Percentiles rank a stretch among this genome's conserved stretches.
phyloP scores from a whole-genome alignment of 2,113 vertebrate species.

The Polyodon spathula region DNA sequence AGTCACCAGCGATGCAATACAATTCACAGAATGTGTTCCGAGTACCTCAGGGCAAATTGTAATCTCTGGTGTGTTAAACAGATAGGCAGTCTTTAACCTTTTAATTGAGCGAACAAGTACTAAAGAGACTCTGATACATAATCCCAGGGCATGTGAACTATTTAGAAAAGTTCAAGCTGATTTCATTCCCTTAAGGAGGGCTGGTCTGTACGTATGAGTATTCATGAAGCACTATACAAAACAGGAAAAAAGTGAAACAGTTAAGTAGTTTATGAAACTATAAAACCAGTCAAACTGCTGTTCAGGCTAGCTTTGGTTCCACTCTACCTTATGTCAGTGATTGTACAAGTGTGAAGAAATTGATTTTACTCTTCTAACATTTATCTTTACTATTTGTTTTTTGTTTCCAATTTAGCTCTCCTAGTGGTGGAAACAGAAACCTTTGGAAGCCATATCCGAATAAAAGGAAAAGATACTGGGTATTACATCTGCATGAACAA shows the following conservation, averaged over 20 bases:
- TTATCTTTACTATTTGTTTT: background rate
- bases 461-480: constrained; percentile 67
- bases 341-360: too few relatives aligned
- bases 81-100: constrained; percentile 67
- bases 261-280: background rate
- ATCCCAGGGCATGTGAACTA: constrained; percentile 56
- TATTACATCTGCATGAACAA: constrained; percentile 71
- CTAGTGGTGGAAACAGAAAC: constrained; percentile 67
- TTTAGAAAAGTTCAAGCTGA: constrained; percentile 55
- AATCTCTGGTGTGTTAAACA: constrained; percentile 65
- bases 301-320: too few relatives aligned
- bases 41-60: constrained; percentile 28
- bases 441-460: constrained; percentile 65
- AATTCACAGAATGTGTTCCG: background rate
- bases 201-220: constrained; percentile 22
- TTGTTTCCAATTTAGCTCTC: constrained; percentile 59
- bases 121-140: constrained; percentile 64
- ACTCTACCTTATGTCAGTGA: too few relatives aligned
- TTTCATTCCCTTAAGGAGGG: constrained; percentile 38
- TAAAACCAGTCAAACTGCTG: too few relatives aligned
- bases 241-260: constrained; percentile 23
- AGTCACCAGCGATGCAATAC: background rate
- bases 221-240: constrained; percentile 1
- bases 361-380: too few relatives aligned
- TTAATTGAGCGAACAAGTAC: constrained; percentile 66